Evolutionary conservation across 2,797 vertebrate genomes (phyloP), one percentile per base, ranked within the genome.

Genomic region (Hylomyscus alleni): DNA sequence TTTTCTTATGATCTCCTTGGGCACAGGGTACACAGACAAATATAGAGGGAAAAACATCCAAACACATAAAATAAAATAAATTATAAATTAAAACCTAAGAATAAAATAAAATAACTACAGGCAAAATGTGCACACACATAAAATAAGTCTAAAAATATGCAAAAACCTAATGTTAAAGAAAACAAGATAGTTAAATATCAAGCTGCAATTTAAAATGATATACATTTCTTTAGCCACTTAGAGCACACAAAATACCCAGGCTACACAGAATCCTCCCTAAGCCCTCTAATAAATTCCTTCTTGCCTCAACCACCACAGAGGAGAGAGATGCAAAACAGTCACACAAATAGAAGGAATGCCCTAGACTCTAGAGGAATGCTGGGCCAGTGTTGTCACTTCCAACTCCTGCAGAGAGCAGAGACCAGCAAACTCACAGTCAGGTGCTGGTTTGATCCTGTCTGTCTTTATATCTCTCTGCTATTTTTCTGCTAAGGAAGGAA

Each of bases 161-260:
- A 82, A 69, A 90, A 76, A 76, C 9, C 31, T 47, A 85, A 50
- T 76, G 69, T 37, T 87, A 84, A 82, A 34, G 54, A 81, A 95
- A 89, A 78, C 50, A 52, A 80, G 37, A 78, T 19, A 40, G 19
- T 50, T 65, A 89, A 89, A 76, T 82, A 15, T 34, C 54, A 77
- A 15, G 15, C 72, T 93, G 73, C 40, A 58, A 86, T 75, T 94
- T 83, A 40, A 96, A 94, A 78, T 54, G 26, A 26, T 19, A 65
- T 15, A 10, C 12, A n/a, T 72, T 52, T 56, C 24, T 34, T 44
- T 69, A 88, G 65, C 60, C 76, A 78, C 15, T 52, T 75, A 52
- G 94, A 75, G 6, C 6, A 84, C 31, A 58, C 14, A 14, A 58
- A 91, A 72, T 15, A 52, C 29, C n/a, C 11, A 75, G 52, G 50